These are phyloP conservation scores for Oscheius onirici DNA, from an alignment of 2,888 invertebrate genomes.

Conservation along the genomic window DNA sequence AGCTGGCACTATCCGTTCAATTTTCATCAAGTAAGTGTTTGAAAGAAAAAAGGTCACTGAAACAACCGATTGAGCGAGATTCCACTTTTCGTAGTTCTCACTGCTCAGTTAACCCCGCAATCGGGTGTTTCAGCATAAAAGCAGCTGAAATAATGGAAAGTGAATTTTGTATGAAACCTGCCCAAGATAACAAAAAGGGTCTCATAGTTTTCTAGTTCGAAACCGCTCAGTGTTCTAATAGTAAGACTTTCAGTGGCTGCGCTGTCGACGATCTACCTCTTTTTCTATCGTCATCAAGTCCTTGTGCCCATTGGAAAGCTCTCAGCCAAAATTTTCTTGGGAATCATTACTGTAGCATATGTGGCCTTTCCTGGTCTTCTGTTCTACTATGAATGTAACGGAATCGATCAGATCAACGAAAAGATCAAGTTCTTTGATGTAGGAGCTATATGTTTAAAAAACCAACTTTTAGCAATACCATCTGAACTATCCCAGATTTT, in stretches of 20 bases:
- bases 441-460: neutral
- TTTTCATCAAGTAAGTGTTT: conserved; percentile 12
- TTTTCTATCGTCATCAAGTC: conserved; percentile 25
- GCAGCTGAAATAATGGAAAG: too few relatives aligned
- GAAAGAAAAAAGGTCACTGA: too few relatives aligned
- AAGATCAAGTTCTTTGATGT: neutral
- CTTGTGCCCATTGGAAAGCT: neutral
- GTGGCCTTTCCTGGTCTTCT: conserved; percentile 1
- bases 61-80: too few relatives aligned
- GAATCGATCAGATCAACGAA: conserved; percentile 1
- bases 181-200: neutral
- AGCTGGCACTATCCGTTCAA: conserved; percentile 5
- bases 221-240: neutral
- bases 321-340: conserved; percentile 1
- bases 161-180: too few relatives aligned
- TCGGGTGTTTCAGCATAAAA: too few relatives aligned
- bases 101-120: too few relatives aligned
- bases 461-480: neutral
- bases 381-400: conserved; percentile 13
- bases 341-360: neutral
- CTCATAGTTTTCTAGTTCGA: too few relatives aligned
- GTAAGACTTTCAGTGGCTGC: conserved; percentile 14
- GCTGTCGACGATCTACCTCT: conserved; percentile 18
- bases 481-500: conserved; percentile 9
- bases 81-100: too few relatives aligned